These are phyloP conservation scores for Apolygus lucorum DNA, from an alignment of 1,140 invertebrate genomes.

Conservation along the genomic window DNA sequence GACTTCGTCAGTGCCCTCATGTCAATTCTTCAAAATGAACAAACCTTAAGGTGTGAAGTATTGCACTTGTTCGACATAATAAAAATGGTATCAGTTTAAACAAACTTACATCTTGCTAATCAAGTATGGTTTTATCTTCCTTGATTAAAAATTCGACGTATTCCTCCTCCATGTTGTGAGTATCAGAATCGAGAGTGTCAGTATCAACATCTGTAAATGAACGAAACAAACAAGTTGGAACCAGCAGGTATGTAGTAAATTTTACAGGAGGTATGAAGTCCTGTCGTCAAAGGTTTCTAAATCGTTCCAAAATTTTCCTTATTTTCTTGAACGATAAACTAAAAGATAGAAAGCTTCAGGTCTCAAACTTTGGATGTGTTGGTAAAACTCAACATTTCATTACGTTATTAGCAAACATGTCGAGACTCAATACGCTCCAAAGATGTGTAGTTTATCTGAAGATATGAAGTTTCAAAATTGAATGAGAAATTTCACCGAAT, in stretches of 20 bases:
- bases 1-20: not conserved
- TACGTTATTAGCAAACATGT: too few species aligned
- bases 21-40: not conserved
- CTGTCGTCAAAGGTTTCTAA: too few species aligned
- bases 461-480: too few species aligned
- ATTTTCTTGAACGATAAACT: too few species aligned
- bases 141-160: constrained; percentile 95
- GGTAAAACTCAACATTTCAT: too few species aligned
- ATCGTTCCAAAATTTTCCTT: too few species aligned
- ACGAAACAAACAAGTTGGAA: constrained; percentile 31
- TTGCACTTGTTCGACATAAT: not conserved
- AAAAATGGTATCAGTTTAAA: not conserved
- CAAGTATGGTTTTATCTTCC: constrained; percentile 79
- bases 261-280: too few species aligned
- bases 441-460: too few species aligned
- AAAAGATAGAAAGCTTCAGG: too few species aligned
- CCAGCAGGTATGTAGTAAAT: constrained; percentile 1
- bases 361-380: too few species aligned
- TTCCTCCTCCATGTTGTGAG: constrained; percentile 86
- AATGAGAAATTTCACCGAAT: too few species aligned
- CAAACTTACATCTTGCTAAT: constrained; percentile 37
- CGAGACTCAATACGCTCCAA: too few species aligned
- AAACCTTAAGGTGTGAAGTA: not conserved
- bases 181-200: constrained; percentile 76
- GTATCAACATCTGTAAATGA: constrained; percentile 75